Conservation (phyloP, 2,888 invertebrate genomes). For the Dermolepida albohirtum region DNA sequence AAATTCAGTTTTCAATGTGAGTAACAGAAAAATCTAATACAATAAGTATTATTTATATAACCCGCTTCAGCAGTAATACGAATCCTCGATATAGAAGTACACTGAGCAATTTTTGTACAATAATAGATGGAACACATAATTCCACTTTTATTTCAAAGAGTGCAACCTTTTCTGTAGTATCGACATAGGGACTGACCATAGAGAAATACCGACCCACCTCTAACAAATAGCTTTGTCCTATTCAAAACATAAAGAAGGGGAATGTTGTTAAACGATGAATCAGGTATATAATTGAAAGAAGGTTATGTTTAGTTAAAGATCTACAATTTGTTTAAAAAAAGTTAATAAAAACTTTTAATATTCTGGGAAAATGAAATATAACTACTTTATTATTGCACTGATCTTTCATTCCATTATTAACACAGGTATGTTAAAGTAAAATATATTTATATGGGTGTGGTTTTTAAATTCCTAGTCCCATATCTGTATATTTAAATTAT, state of each 20-base stretch:
- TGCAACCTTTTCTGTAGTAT: too few species aligned
- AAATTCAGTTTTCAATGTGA: too few species aligned
- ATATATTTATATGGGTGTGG: conserved; percentile 27
- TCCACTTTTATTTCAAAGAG: too few species aligned
- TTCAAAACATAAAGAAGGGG: background rate
- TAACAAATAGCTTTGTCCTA: too few species aligned
- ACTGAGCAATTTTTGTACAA: too few species aligned
- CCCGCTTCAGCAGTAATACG: too few species aligned
- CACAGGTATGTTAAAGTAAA: conserved; percentile 11
- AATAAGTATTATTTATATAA: too few species aligned
- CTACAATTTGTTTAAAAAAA: background rate
- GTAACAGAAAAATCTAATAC: too few species aligned
- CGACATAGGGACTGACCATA: too few species aligned
- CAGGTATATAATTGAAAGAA: conserved; percentile 6
- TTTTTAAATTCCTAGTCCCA: conserved; percentile 7
- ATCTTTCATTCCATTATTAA: conserved; percentile 1
- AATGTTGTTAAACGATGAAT: conserved; percentile 29
- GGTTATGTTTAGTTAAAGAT: conserved; percentile 19
- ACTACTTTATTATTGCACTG: background rate
- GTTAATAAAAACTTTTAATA: conserved; percentile 1
- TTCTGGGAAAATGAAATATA: conserved; percentile 17
- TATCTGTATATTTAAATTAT: background rate
- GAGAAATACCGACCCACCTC: too few species aligned
- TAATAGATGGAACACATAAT: too few species aligned
- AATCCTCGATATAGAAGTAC: too few species aligned